phyloP scores from a whole-genome alignment of 2,113 vertebrate species.

The Phylloscopus whistleri region DNA sequence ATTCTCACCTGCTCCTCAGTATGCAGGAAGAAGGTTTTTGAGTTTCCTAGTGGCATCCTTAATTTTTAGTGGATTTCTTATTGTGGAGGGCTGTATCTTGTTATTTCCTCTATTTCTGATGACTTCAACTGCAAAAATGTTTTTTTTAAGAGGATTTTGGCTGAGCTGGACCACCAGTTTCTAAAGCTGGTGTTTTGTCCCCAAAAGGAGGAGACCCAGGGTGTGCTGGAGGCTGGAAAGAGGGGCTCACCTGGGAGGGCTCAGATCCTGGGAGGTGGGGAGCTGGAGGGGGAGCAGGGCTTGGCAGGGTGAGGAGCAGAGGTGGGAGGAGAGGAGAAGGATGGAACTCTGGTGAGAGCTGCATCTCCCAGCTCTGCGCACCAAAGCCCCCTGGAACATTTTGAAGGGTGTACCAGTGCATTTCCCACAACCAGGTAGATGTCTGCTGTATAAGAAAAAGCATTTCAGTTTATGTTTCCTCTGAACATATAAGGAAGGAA shows the following conservation, averaged over 20 bases:
- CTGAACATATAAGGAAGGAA: no score
- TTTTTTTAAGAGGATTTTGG: not conserved
- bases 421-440: no score
- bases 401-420: not conserved
- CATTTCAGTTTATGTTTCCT: no score
- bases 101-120: no score
- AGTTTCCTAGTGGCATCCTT: no score
- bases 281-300: not conserved
- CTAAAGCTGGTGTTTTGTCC: not conserved
- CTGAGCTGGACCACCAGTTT: not conserved
- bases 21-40: no score
- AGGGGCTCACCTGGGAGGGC: not conserved
- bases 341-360: not conserved
- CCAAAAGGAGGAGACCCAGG: not conserved
- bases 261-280: not conserved
- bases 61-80: no score
- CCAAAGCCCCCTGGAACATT: not conserved
- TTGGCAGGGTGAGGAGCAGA: accelerated
- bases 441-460: no score
- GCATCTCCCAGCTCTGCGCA: not conserved
- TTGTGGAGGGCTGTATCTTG: no score
- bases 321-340: not conserved
- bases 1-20: no score
- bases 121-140: no score
- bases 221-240: not conserved